Conservation (phyloP, 1,140 invertebrate genomes). For the Bombus soroeensis region DNA sequence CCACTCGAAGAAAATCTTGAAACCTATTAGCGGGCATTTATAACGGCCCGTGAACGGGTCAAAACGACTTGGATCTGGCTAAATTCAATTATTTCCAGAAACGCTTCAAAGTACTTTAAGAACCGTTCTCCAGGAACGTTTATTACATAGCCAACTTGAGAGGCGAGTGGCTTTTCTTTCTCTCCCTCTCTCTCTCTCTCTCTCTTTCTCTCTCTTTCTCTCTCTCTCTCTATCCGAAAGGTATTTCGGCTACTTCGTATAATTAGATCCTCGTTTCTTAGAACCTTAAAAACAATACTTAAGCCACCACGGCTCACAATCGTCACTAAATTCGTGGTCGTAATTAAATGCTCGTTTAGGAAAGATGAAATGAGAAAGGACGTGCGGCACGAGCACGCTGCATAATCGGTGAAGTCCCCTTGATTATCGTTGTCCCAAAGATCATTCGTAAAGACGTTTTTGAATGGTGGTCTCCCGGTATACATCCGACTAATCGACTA, state of each 20-base stretch:
- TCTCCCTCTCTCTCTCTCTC: too few species aligned
- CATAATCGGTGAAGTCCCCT: constrained; percentile 10
- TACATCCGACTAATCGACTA: constrained; percentile 65
- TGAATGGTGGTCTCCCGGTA: constrained; percentile 43
- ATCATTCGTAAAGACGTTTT: constrained; percentile 59
- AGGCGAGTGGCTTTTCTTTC: not conserved
- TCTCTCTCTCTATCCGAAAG: too few species aligned
- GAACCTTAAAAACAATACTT: constrained; percentile 23
- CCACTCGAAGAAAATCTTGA: constrained; percentile 45
- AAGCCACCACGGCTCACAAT: not conserved
- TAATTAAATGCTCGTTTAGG: not conserved
- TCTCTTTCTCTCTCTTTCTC: too few species aligned
- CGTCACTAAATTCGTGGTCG: not conserved
- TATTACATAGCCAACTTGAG: constrained; percentile 7
- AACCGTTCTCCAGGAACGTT: constrained; percentile 10
- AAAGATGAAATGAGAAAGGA: not conserved
- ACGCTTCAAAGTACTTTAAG: constrained; percentile 45
- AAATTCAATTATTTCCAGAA: constrained; percentile 64
- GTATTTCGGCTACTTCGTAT: constrained; percentile 51
- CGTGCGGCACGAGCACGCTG: not conserved
- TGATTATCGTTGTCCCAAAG: not conserved
- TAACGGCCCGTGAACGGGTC: constrained; percentile 32
- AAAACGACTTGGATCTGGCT: constrained; percentile 45
- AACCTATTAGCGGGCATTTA: constrained; percentile 62
- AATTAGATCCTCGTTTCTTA: constrained; percentile 51